Evolutionary conservation across 2,888 invertebrate genomes (phyloP).

Genomic region (Macrophya annulata): DNA sequence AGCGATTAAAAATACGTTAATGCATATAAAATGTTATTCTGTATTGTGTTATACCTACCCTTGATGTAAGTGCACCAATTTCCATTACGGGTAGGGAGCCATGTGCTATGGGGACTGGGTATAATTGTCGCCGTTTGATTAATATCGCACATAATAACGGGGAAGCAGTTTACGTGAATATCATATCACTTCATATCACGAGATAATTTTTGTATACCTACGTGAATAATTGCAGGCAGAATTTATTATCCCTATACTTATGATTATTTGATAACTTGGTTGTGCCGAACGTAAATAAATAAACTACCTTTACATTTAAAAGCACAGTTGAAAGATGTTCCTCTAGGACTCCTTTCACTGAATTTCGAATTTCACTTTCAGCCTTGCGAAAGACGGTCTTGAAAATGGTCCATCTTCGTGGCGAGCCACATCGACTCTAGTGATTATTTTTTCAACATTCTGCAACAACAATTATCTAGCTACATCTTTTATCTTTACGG

Average conservation of each 20-base stretch:
- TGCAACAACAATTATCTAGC: too few species aligned
- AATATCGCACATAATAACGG: neutral
- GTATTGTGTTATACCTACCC: neutral
- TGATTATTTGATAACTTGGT: too few species aligned
- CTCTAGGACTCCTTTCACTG: too few species aligned
- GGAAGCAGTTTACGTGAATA: neutral
- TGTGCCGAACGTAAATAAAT: too few species aligned
- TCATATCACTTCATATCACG: neutral
- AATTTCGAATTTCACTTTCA: too few species aligned
- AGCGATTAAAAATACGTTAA: neutral
- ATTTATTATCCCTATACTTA: neutral
- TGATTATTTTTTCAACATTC: too few species aligned
- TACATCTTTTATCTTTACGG: too few species aligned
- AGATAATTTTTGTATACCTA: neutral
- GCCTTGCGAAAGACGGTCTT: too few species aligned
- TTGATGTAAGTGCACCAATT: neutral
- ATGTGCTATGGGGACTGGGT: neutral
- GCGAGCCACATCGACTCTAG: too few species aligned
- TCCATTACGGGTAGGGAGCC: neutral
- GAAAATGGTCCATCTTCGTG: too few species aligned
- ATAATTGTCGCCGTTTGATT: neutral
- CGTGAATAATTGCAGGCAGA: neutral
- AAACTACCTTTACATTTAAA: too few species aligned
- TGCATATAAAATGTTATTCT: neutral
- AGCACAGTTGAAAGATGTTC: too few species aligned